These are phyloP conservation scores for Gryllus bimaculatus DNA, from an alignment of 1,140 invertebrate species.

Conservation along the genomic window DNA sequence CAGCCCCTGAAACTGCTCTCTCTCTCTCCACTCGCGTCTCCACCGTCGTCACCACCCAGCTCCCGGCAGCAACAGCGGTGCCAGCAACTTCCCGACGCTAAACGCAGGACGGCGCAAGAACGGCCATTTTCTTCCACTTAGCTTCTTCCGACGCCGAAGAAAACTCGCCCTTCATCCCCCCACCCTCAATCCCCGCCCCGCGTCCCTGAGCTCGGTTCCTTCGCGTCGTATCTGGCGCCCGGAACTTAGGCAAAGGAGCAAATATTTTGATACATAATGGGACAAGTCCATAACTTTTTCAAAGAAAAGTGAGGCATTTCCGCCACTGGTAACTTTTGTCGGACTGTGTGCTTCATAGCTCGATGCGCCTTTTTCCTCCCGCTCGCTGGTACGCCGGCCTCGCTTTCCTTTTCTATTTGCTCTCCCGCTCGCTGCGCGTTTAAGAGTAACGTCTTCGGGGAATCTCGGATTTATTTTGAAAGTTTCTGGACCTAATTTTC, in stretches of 20 bases:
- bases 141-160: not conserved
- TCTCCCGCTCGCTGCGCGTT: not conserved
- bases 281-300: not conserved
- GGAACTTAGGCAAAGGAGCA: not conserved
- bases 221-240: not conserved
- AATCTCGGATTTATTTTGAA: not conserved
- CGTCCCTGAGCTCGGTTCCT: not conserved
- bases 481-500: not conserved
- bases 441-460: not conserved
- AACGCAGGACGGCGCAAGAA: not conserved
- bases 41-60: too few species aligned
- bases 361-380: not conserved
- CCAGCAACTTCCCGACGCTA: not conserved
- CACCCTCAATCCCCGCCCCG: too few species aligned
- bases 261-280: slow-evolving; percentile 6
- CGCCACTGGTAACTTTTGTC: not conserved
- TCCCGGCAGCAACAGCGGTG: not conserved
- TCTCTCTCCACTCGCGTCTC: too few species aligned
- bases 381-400: not conserved
- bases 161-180: not conserved
- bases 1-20: too few species aligned
- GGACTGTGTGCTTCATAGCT: not conserved
- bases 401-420: not conserved
- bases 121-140: not conserved
- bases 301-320: not conserved